Base-by-base conservation (phyloP, 2,113 vertebrate genomes). In the Saimiri boliviensis region DNA sequence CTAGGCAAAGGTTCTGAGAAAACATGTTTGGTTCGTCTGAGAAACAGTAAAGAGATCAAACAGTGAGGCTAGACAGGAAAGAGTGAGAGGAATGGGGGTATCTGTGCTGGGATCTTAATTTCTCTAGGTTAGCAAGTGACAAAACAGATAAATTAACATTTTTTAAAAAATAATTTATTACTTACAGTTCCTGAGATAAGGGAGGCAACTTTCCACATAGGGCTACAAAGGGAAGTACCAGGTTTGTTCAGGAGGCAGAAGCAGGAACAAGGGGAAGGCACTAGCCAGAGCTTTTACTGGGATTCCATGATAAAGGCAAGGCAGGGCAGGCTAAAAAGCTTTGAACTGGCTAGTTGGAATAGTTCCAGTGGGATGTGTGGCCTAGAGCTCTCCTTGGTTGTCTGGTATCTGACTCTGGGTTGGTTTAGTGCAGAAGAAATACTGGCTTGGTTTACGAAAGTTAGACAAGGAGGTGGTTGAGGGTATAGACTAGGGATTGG, bases 221-320 rank as follows among this genome's bases (percentile, higher is more conserved):
- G 27, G 21, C 10, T n/a, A 83, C 10, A 8, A 0, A 0, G 7
- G 17, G 27, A 83, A 40, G 37, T 7, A 12, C 11, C 27, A 56
- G 35, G 3, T 52, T 56, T 91, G 37, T 13, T 56, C 42, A n/a
- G 47, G 37, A 40, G 19, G 45, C 12, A 66, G 66, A 89, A 42
- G 35, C 1, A 6, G 3, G 49, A 52, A 8, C 1, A 14, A 73
- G 8, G 6, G 1, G 1, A 66, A 74, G 13, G 35, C 37, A 27
- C 0, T 45, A 20, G 10, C 4, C 6, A 25, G 6, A 47, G 37
- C 0, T 25, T 47, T 60, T 1, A 5, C 0, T 7, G 27, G 25
- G 17, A 20, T 71, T 70, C 73, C 30, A 45, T 35, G 10, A 12
- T 30, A 76, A 84, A 91, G 37, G 5, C 45, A 27, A 82, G n/a